phyloP scores from a whole-genome alignment of 2,888 invertebrate species.

The Tenthredo notha region DNA sequence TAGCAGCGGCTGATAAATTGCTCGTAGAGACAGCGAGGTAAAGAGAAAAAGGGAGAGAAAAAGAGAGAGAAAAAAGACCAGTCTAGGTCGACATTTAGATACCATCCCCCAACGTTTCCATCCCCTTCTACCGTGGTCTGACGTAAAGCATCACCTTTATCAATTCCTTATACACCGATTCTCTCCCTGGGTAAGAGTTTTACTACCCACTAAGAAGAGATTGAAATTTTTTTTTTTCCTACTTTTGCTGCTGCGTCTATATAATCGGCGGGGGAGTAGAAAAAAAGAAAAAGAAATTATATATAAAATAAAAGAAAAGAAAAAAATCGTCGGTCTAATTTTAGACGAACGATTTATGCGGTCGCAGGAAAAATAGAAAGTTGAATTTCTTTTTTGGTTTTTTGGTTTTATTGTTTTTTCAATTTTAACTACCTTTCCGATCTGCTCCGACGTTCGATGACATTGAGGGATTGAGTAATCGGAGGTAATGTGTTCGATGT shows the following conservation, averaged over 20 bases:
- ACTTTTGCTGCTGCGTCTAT: background rate
- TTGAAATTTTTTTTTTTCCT: constrained; percentile 17
- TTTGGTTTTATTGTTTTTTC: background rate
- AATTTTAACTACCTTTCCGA: constrained; percentile 72
- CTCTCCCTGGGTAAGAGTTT: constrained; percentile 8
- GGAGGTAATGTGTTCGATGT: constrained; percentile 56
- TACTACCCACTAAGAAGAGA: constrained; percentile 34
- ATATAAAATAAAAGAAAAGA: background rate
- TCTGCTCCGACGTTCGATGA: constrained; percentile 68
- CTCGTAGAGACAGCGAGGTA: constrained; percentile 10
- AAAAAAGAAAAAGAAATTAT: background rate
- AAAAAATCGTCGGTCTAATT: background rate
- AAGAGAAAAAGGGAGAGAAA: background rate
- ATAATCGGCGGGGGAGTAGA: background rate
- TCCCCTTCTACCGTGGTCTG: constrained; percentile 33
- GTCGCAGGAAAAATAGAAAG: background rate
- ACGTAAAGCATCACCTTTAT: constrained; percentile 54
- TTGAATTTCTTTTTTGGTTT: background rate
- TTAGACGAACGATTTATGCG: background rate
- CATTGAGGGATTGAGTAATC: constrained; percentile 55
- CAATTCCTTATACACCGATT: constrained; percentile 42
- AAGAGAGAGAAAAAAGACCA: background rate
- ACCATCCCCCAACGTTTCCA: constrained; percentile 41
- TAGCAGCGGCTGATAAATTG: constrained; percentile 16
- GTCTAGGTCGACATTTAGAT: constrained; percentile 46